Evolutionary conservation across 64 coral and sea anemone species (phyloP).

Genomic region (Montipora efflorescens): DNA sequence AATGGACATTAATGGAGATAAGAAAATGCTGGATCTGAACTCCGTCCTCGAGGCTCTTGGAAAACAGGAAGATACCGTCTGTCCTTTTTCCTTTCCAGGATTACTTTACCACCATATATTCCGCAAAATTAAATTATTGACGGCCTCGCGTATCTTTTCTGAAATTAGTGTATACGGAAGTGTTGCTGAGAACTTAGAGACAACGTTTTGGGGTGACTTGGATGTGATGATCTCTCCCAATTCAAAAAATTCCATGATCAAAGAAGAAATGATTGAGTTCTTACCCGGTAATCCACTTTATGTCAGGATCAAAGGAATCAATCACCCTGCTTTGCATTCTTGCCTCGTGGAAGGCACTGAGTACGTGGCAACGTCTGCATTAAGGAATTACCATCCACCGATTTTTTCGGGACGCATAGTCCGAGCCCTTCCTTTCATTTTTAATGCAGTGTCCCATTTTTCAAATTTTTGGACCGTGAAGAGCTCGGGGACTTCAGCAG

Average conservation of each 20-base stretch:
- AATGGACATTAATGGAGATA: background rate
- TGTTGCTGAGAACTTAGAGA: background rate
- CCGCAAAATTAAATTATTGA: too few relatives aligned
- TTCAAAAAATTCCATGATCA: constrained; percentile 41
- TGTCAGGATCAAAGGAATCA: constrained; percentile 29
- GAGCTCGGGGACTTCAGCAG: background rate
- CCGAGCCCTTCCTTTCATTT: background rate
- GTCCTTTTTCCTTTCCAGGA: too few relatives aligned
- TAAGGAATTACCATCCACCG: constrained; percentile 41
- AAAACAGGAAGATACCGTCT: background rate
- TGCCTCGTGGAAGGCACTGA: constrained; percentile 44
- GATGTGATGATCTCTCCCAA: constrained; percentile 51
- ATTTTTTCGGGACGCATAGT: background rate
- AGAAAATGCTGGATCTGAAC: background rate
- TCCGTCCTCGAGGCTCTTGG: background rate
- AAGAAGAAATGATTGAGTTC: constrained; percentile 9
- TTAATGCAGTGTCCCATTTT: background rate
- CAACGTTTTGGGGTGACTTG: background rate
- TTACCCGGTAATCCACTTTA: constrained; percentile 11
- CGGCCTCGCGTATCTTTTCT: too few relatives aligned
- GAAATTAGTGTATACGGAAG: background rate
- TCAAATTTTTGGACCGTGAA: background rate
- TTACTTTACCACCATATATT: too few relatives aligned
- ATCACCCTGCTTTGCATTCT: constrained; percentile 31
- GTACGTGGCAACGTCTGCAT: constrained; percentile 52